These are phyloP conservation scores for Idaea dimidiata DNA, from an alignment of 2,888 invertebrate genomes.

Conservation along the genomic window DNA sequence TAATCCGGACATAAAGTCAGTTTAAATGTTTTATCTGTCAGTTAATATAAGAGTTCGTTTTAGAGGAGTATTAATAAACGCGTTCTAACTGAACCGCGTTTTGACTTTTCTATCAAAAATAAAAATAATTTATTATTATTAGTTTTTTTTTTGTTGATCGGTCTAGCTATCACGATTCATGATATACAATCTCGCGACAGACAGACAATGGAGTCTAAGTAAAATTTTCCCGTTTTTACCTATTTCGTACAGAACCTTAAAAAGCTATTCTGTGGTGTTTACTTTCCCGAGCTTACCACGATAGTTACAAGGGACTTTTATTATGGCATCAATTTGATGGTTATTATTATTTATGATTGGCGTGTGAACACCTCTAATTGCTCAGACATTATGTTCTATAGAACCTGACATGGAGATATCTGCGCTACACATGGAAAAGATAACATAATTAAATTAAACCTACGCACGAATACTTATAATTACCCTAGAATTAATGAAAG, in stretches of 20 bases:
- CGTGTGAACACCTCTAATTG: slow-evolving; percentile 63
- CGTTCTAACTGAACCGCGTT: no score
- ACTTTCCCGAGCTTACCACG: slow-evolving; percentile 49
- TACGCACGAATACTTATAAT: neutral
- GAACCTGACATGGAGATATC: neutral
- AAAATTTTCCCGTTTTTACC: no score
- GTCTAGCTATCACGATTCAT: no score
- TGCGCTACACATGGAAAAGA: neutral
- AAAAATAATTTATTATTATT: no score
- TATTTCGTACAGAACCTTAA: no score
- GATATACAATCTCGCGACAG: no score
- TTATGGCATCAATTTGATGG: slow-evolving; percentile 59
- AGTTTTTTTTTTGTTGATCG: no score
- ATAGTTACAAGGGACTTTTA: slow-evolving; percentile 45
- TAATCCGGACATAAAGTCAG: slow-evolving; percentile 64
- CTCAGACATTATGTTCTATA: slow-evolving; percentile 34
- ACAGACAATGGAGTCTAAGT: no score
- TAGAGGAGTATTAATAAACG: no score
- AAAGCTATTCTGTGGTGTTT: slow-evolving; percentile 38
- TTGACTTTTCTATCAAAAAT: no score
- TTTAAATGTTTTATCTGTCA: slow-evolving; percentile 32
- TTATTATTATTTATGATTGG: slow-evolving; percentile 64
- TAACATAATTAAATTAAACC: neutral
- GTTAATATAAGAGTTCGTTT: slow-evolving; percentile 43
- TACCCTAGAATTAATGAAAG: neutral